Percentiles rank a stretch among this genome's conserved stretches.
Conservation (phyloP, 2,888 invertebrate genomes). For the Volucella zonaria region DNA sequence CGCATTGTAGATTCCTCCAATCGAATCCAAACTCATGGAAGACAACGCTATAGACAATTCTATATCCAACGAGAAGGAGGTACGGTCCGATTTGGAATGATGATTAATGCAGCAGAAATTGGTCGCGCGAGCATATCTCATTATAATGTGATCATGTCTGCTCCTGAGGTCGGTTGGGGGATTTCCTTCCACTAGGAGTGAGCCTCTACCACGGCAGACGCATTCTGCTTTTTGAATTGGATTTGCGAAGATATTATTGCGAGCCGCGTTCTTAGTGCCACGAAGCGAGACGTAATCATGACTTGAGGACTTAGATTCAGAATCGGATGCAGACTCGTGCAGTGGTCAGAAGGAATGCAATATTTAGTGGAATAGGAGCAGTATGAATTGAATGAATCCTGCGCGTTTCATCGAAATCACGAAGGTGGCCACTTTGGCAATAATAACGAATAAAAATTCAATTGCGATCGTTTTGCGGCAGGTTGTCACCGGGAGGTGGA, state of each 20-base stretch:
- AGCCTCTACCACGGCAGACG: slow-evolving; percentile 39
- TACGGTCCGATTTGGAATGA: slow-evolving; percentile 70
- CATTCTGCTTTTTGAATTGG: slow-evolving; percentile 54
- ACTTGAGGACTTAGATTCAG: slow-evolving; percentile 49
- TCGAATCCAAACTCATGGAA: slow-evolving; percentile 30
- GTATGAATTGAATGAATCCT: slow-evolving; percentile 65
- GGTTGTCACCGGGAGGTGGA: slow-evolving; percentile 64
- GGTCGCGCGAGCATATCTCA: slow-evolving; percentile 74
- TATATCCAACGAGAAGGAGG: slow-evolving; percentile 47
- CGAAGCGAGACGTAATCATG: slow-evolving; percentile 56
- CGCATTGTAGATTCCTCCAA: slow-evolving; percentile 36
- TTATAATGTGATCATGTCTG: slow-evolving; percentile 74
- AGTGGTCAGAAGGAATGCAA: slow-evolving; percentile 46
- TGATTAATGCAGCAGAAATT: slow-evolving; percentile 74
- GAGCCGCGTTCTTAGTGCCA: slow-evolving; percentile 17
- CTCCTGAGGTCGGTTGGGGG: slow-evolving; percentile 59
- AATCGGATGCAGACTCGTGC: slow-evolving; percentile 49
- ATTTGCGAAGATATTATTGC: slow-evolving; percentile 21
- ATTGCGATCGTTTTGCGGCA: slow-evolving; percentile 50
- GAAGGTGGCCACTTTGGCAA: slow-evolving; percentile 37
- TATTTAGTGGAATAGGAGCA: slow-evolving; percentile 61
- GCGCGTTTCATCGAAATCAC: slow-evolving; percentile 16
- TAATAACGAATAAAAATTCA: slow-evolving; percentile 61
- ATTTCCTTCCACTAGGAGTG: slow-evolving; percentile 29
- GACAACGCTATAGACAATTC: slow-evolving; percentile 9